Evolutionary conservation across 1,140 invertebrate genomes (phyloP), one percentile per base, ranked within the genome.

Genomic region (Diabrotica virgifera): DNA sequence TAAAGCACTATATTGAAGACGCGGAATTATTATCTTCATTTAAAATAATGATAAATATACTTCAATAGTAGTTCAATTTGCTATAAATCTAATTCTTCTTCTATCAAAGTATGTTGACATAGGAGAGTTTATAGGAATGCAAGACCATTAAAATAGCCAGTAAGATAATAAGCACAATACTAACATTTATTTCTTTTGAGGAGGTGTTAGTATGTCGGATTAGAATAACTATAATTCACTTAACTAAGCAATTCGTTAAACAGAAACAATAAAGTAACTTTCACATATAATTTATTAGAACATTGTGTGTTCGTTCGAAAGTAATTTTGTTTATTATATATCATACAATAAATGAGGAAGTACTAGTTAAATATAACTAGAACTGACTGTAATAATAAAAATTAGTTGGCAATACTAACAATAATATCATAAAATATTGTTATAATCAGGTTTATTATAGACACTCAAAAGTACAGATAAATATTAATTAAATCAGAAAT

Each of bases 201-300:
- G 60, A 54, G 60, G 51, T 62, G 60, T 61, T 61, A 37, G n/a
- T 59, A 10, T 51, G 58, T 59, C 58, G 12, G 60, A 54, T 54
- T 62, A 62, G 52, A 62, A 62, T 52, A n/a, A 62, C 51, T 62
- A 62, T 62, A 62, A 50, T 62, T 62, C 60, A 62, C 52, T 37
- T 55, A 36, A 62, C 36, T 37, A 40, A 52, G 37, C 60, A 62
- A 62, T 62, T 62, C 60, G 52, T 62, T 62, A 54, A 54, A 62
- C 60, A 62, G 51, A 37, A 54, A 62, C 60, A 62, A 62, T 62
- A 62, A 62, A 53, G 51, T 62, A 37, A 62, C 60, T 62, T 62
- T 62, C 60, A 62, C 60, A 37, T 38, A 54, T 54, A 62, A 54
- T 64, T 68, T 50, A 50, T 24, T 24, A 24, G 24, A 24, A 24